Evolutionary conservation across 2,888 invertebrate genomes (phyloP).

Genomic region (Amphimallon solstitiale): DNA sequence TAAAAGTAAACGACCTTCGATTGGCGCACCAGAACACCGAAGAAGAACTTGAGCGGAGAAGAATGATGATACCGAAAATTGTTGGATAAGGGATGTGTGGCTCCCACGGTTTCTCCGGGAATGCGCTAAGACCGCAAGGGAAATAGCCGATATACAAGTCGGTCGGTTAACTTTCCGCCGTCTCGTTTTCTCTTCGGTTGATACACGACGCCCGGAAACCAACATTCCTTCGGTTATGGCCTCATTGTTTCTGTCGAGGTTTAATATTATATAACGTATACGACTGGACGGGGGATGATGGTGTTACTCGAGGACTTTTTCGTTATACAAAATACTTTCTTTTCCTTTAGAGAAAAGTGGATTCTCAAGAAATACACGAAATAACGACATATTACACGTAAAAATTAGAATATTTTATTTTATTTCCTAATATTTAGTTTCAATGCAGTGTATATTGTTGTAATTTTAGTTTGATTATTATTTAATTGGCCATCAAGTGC

Average conservation of each 20-base stretch:
- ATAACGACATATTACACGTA: no score
- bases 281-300: not conserved
- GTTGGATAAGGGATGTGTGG: slow-evolving; percentile 15
- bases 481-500: no score
- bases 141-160: slow-evolving; percentile 49
- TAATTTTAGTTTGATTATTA: no score
- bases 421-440: no score
- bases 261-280: slow-evolving; percentile 22
- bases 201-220: slow-evolving; percentile 24
- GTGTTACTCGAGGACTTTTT: not conserved
- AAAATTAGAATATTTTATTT: no score
- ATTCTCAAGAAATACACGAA: no score
- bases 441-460: no score
- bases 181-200: slow-evolving; percentile 49
- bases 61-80: slow-evolving; percentile 34
- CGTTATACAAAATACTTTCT: slow-evolving; percentile 4
- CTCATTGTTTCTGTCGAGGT: slow-evolving; percentile 29
- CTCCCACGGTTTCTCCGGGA: slow-evolving; percentile 17
- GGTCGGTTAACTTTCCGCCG: slow-evolving; percentile 48
- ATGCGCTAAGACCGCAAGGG: slow-evolving; percentile 46
- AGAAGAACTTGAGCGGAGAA: slow-evolving; percentile 13
- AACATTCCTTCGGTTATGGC: slow-evolving; percentile 24
- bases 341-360: no score
- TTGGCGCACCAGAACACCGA: not conserved
- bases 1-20: slow-evolving; percentile 20